phyloP scores from a whole-genome alignment of 1,140 invertebrate genomes.

The Cryptotermes secundus region DNA sequence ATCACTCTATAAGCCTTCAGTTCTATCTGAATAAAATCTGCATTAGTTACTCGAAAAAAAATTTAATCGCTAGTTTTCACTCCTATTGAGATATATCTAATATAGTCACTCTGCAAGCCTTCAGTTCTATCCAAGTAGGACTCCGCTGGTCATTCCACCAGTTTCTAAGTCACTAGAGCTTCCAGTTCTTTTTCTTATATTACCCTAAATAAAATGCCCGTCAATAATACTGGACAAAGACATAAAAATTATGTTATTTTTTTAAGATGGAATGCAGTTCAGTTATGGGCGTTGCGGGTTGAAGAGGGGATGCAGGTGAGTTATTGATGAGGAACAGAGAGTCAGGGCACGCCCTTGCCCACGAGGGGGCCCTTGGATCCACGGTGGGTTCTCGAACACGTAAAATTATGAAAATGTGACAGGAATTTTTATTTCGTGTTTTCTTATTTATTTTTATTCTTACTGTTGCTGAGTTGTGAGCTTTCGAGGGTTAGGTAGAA shows the following conservation, averaged over 20 bases:
- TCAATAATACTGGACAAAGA: conserved; percentile 11
- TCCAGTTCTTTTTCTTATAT: neutral
- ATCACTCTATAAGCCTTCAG: too few species aligned
- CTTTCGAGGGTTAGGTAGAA: neutral
- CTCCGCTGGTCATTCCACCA: too few species aligned
- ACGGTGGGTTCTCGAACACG: conserved; percentile 7
- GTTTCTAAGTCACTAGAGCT: too few species aligned
- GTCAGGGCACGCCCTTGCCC: neutral
- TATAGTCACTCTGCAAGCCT: too few species aligned
- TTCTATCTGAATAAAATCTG: too few species aligned
- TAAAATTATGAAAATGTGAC: conserved; percentile 20
- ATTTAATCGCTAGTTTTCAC: too few species aligned
- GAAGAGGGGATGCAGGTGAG: neutral
- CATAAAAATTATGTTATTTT: conserved; percentile 14
- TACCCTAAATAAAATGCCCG: neutral
- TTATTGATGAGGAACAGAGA: conserved; percentile 8
- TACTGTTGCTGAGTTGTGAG: conserved; percentile 8
- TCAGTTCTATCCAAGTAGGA: too few species aligned
- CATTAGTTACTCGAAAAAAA: too few species aligned
- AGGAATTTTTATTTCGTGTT: conserved; percentile 18
- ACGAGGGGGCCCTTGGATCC: neutral
- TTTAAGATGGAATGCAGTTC: conserved; percentile 15
- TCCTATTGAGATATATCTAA: too few species aligned
- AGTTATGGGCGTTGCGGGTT: neutral
- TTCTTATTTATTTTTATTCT: conserved; percentile 10